Percentiles rank a stretch among this genome's conserved stretches.
phyloP scores from a whole-genome alignment of 2,797 vertebrate genomes.

The Saxicola maurus region DNA sequence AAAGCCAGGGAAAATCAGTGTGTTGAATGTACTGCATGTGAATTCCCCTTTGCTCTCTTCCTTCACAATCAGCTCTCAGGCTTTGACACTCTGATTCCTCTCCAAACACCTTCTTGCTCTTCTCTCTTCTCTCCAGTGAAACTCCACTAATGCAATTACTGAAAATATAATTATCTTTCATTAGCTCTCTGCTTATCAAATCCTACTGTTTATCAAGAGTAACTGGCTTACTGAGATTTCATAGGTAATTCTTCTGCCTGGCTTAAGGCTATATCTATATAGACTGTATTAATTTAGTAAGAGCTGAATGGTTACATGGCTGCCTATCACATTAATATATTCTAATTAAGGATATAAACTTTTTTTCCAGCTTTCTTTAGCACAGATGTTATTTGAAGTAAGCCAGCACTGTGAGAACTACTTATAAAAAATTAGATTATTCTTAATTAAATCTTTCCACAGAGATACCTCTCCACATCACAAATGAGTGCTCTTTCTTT shows the following conservation, averaged over 20 bases:
- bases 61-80: background rate
- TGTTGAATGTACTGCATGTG: background rate
- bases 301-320: background rate
- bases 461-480: background rate
- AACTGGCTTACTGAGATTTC: background rate
- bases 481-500: conserved; percentile 13
- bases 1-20: background rate
- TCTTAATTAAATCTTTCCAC: conserved; percentile 14
- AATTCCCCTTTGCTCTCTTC: background rate
- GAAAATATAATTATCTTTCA: background rate
- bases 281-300: background rate
- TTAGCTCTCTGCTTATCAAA: background rate
- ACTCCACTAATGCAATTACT: background rate
- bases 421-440: conserved; percentile 4
- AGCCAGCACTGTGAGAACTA: background rate
- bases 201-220: background rate
- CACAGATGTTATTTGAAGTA: background rate
- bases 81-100: background rate
- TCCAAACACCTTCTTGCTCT: background rate
- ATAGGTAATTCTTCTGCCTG: background rate
- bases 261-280: background rate
- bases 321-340: background rate
- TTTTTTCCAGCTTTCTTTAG: background rate
- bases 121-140: background rate
- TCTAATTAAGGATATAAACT: background rate